Conservation (phyloP, 2,888 invertebrate genomes). For the Thera obeliscata region DNA sequence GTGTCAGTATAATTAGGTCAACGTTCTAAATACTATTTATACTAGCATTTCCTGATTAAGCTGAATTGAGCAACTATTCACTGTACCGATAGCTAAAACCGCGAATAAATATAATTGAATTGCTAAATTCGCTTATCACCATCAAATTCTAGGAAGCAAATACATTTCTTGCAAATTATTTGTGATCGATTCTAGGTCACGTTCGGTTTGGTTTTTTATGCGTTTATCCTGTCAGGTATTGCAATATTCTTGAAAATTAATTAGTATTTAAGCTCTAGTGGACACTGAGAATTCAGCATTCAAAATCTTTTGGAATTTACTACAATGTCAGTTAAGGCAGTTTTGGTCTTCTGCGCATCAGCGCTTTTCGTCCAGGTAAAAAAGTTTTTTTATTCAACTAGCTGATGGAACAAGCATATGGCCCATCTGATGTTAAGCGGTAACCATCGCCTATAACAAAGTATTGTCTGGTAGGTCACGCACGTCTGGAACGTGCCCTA, state of each 20-base stretch:
- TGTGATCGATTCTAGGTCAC: not conserved
- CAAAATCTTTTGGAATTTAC: conserved; percentile 34
- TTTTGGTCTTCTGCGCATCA: conserved; percentile 44
- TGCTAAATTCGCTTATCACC: conserved; percentile 9
- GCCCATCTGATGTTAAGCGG: too few species aligned
- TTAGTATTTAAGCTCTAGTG: conserved; percentile 8
- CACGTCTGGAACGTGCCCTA: too few species aligned
- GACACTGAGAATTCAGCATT: not conserved
- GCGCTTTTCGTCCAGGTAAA: conserved; percentile 30
- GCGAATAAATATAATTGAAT: not conserved
- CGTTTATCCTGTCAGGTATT: not conserved
- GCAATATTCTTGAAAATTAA: conserved; percentile 1
- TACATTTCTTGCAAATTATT: not conserved
- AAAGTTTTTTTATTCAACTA: too few species aligned
- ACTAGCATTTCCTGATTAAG: conserved; percentile 3
- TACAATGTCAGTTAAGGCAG: conserved; percentile 46
- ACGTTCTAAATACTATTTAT: conserved; percentile 15
- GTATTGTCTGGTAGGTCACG: too few species aligned
- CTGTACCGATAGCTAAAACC: conserved; percentile 5
- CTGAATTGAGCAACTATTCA: not conserved
- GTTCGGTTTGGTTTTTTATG: not conserved
- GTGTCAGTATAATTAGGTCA: conserved; percentile 11
- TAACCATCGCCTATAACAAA: too few species aligned
- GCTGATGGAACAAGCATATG: too few species aligned
- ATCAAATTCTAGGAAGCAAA: conserved; percentile 1